A percentile compares a stretch with the other conserved stretches of the same genome.
These are phyloP conservation scores for Tiliacea aurago DNA, from an alignment of 2,888 invertebrate genomes.

Conservation along the genomic window DNA sequence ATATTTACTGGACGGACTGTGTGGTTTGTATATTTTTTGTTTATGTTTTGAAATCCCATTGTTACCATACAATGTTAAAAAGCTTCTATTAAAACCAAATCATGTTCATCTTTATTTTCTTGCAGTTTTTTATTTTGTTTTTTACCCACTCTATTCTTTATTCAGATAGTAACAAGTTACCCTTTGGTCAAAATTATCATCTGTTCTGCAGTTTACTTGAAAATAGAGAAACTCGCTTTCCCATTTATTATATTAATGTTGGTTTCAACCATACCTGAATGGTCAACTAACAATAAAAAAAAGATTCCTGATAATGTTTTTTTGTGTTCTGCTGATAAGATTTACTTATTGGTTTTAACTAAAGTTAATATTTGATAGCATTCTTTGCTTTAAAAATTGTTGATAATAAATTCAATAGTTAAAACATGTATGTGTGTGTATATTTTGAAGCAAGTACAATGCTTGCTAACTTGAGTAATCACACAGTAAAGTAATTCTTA, in stretches of 20 bases:
- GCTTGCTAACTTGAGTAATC: too few relatives aligned
- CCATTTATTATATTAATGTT: not conserved
- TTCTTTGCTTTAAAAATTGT: conserved; percentile 3
- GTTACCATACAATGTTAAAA: not conserved
- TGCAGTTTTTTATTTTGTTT: not conserved
- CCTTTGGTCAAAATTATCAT: not conserved
- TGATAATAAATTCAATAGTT: conserved; percentile 7
- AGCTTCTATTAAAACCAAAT: not conserved
- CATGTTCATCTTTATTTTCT: not conserved
- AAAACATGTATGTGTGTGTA: not conserved
- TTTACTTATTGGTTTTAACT: conserved; percentile 28
- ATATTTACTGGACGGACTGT: conserved; percentile 99
- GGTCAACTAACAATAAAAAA: conserved; percentile 31
- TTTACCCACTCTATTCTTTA: not conserved
- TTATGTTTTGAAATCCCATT: not conserved
- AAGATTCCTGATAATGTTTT: conserved; percentile 19
- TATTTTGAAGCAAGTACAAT: too few relatives aligned
- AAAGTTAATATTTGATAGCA: conserved; percentile 8
- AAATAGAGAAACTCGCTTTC: not conserved
- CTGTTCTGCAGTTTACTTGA: not conserved
- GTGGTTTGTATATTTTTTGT: conserved; percentile 91
- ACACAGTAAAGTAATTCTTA: too few relatives aligned
- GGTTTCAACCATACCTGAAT: not conserved
- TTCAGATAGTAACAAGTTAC: not conserved
- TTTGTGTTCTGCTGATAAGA: conserved; percentile 36